phyloP scores from a whole-genome alignment of 2,888 invertebrate genomes.

The Diaperis boleti region DNA sequence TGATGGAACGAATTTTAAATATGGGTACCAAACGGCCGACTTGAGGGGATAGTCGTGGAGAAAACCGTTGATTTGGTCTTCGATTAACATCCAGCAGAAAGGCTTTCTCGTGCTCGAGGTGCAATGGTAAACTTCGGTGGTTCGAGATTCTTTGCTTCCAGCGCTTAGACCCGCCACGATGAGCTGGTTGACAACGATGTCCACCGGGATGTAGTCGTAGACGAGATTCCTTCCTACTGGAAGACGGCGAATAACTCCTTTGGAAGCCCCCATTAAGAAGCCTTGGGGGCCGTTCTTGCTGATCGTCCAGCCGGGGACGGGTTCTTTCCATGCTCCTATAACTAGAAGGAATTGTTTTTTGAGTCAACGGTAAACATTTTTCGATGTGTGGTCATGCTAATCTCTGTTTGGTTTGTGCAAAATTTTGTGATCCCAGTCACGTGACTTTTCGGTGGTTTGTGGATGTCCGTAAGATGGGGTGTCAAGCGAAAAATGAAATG shows the following conservation, averaged over 20 bases:
- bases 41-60: conserved; percentile 84
- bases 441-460: too few relatives aligned
- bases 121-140: conserved; percentile 87
- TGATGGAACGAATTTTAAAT: conserved; percentile 79
- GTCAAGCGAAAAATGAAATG: too few relatives aligned
- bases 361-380: too few relatives aligned
- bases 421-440: too few relatives aligned
- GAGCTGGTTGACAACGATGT: conserved; percentile 89
- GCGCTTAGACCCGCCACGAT: conserved; percentile 86
- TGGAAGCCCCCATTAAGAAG: conserved; percentile 89
- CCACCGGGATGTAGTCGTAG: conserved; percentile 95
- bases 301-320: conserved; percentile 92
- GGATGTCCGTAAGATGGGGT: too few relatives aligned
- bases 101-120: conserved; percentile 92
- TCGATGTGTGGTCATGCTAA: too few relatives aligned
- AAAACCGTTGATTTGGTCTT: conserved; percentile 75
- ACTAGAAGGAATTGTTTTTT: conserved; percentile 69
- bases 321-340: conserved; percentile 86
- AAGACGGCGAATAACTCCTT: conserved; percentile 88
- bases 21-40: conserved; percentile 88
- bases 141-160: conserved; percentile 59
- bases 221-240: conserved; percentile 81
- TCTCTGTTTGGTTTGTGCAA: too few relatives aligned
- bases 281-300: conserved; percentile 97
- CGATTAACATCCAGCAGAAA: conserved; percentile 85